These are phyloP conservation scores for Parapsyche elsis DNA, from an alignment of 1,140 invertebrate genomes.

Conservation along the genomic window DNA sequence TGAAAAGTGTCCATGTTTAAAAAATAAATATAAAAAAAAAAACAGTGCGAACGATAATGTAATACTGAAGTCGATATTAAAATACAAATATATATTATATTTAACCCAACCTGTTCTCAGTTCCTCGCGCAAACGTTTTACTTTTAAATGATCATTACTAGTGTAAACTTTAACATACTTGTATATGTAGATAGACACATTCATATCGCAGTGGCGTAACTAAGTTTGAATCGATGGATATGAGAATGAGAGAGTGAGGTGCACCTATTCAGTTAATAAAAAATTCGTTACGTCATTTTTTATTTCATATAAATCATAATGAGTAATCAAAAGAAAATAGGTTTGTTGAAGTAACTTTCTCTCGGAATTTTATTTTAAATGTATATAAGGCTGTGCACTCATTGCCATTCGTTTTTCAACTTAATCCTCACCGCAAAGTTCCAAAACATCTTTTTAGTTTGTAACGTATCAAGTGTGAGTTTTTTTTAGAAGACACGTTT, in stretches of 20 bases:
- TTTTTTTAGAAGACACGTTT: neutral
- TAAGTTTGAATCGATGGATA: no score
- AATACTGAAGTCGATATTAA: neutral
- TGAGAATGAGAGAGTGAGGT: no score
- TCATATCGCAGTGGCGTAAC: neutral
- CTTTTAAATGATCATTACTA: constrained; percentile 9
- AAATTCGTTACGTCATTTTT: no score
- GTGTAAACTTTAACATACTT: neutral
- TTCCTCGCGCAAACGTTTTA: constrained; percentile 35
- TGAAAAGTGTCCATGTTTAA: neutral
- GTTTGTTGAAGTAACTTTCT: no score
- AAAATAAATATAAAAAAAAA: no score
- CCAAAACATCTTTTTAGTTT: no score
- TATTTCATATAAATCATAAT: no score
- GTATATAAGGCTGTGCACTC: neutral
- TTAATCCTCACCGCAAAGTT: no score
- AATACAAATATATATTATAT: neutral
- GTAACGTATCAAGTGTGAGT: neutral
- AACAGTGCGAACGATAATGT: no score
- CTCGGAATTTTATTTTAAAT: neutral
- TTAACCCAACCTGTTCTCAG: constrained; percentile 26
- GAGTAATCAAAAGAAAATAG: no score
- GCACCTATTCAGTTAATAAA: no score
- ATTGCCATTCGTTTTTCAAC: neutral
- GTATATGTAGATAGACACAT: neutral